A percentile compares a stretch with the other conserved stretches of the same genome.
These are phyloP conservation scores for Drusus annulatus DNA, from an alignment of 1,140 invertebrate species.

Conservation along the genomic window DNA sequence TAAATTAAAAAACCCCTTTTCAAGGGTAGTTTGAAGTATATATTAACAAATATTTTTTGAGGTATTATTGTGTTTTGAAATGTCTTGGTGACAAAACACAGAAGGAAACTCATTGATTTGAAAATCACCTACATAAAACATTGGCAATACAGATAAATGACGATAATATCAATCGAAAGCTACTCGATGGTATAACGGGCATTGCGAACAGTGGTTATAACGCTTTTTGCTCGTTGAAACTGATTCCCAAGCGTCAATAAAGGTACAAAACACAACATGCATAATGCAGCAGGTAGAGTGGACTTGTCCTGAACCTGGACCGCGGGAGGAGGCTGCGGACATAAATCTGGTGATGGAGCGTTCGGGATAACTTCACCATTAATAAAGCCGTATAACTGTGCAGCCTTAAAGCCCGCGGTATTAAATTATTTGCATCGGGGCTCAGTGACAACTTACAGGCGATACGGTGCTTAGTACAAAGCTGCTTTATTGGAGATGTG, in stretches of 20 bases:
- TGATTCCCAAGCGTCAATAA: conserved; percentile 5
- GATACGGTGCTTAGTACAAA: too few species aligned
- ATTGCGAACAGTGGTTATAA: not conserved
- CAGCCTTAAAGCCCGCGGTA: not conserved
- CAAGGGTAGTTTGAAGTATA: too few species aligned
- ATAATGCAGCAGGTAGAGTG: conserved; percentile 1
- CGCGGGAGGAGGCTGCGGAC: not conserved
- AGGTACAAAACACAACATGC: conserved; percentile 1
- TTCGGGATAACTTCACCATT: conserved; percentile 1
- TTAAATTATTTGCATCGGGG: not conserved
- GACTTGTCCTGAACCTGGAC: not conserved
- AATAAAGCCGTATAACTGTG: conserved; percentile 18
- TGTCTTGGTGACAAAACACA: too few species aligned
- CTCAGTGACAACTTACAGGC: too few species aligned
- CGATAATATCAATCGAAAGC: not conserved
- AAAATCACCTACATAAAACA: too few species aligned
- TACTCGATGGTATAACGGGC: not conserved
- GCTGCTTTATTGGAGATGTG: too few species aligned
- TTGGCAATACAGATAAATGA: not conserved
- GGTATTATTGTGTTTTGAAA: too few species aligned
- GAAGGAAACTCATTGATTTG: too few species aligned
- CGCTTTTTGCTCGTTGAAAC: not conserved
- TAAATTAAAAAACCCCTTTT: too few species aligned
- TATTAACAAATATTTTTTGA: too few species aligned
- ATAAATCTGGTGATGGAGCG: conserved; percentile 10